Base-by-base conservation (phyloP, 2,888 invertebrate species). In the Epistrophella euchroma region DNA sequence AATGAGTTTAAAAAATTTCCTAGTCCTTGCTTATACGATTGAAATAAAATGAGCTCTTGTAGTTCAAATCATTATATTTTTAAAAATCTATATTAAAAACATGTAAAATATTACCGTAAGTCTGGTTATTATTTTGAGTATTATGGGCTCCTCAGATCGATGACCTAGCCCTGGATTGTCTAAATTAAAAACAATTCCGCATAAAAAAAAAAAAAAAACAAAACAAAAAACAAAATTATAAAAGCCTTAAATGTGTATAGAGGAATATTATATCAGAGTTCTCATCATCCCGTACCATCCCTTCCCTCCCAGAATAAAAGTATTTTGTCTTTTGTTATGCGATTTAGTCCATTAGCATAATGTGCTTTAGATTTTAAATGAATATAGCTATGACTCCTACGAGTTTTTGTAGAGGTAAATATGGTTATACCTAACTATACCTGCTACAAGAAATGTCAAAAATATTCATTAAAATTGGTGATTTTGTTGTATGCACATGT, bases 401-500 rank as follows among this genome's bases (percentile, higher is more conserved):
- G 40, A 43, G n/a, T n/a, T 40, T 40, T 40, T 15, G 17, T 45
- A 0, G 17, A 47, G 10, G 11, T 47, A 47, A 9, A 45, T 17
- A 4, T 2, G 2, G 7, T 45, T 45, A 45, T 10, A 11, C 0
- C 2, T 43, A n/a, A 1, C 77, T 43, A 52, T 77, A 50, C 25
- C 2, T 52, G 2, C 22, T 11, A 10, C 11, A 52, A 58, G n/a
- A n/a, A 22, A 40, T 47, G 25, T 47, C 40, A 19, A 74, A 78
- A 78, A 77, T 77, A 56, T 70, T 62, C 47, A 43, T 43, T 15
- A 47, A 75, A 58, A 56, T 75, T 58, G 64, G 62, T 70, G 75
- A 84, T 74, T 75, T 71, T 35, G 50, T 74, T 66, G 56, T n/a
- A n/a, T 79, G 43, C 74, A 68, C 9, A 28, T 75, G 74, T 52